Conservation (phyloP, 1,140 invertebrate species). For the Atta texana region DNA sequence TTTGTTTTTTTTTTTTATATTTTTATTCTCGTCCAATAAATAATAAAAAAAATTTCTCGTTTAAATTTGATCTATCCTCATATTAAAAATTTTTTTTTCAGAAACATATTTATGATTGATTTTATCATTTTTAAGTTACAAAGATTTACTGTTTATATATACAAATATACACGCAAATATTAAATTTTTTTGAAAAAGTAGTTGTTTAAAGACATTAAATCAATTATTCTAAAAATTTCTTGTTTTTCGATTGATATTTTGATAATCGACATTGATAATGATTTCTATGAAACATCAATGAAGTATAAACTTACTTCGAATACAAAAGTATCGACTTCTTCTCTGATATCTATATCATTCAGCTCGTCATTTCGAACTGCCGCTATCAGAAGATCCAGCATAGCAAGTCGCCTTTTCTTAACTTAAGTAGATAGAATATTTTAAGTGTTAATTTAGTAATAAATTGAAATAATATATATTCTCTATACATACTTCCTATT, state of each 20-base stretch:
- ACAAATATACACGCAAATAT: no score
- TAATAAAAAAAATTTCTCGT: no score
- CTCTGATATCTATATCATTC: constrained; percentile 89
- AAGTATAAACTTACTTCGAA: constrained; percentile 89
- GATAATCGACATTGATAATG: background rate
- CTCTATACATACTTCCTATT: constrained; percentile 30
- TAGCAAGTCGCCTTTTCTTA: constrained; percentile 89
- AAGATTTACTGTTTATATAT: background rate
- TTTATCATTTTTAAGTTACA: background rate
- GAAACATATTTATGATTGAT: background rate
- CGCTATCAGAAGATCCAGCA: constrained; percentile 93
- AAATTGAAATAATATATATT: background rate
- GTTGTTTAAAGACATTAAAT: background rate
- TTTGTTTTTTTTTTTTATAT: no score
- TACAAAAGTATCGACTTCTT: constrained; percentile 91
- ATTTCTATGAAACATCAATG: background rate
- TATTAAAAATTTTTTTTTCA: background rate
- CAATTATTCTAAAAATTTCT: background rate
- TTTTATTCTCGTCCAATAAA: no score
- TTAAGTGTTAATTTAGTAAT: background rate
- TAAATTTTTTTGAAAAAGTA: no score
- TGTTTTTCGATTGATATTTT: background rate
- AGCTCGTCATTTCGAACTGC: constrained; percentile 84
- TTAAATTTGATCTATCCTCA: no score
- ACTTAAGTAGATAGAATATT: constrained; percentile 39